Evolutionary conservation across 1,140 invertebrate genomes (phyloP), one percentile per base, ranked within the genome.

Genomic region (Ephestia elutella): DNA sequence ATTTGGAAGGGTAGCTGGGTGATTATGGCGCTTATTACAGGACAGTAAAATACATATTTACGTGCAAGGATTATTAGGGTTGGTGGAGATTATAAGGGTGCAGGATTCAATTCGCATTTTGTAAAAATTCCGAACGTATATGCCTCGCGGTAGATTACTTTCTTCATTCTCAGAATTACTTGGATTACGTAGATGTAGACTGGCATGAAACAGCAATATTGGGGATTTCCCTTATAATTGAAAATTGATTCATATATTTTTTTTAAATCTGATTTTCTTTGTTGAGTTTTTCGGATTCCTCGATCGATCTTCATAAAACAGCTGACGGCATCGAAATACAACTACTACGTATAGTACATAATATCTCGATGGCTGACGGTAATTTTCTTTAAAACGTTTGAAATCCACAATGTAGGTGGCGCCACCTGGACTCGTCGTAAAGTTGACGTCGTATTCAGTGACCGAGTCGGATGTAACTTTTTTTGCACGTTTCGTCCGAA

Each of bases 401-500:
- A 44, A 44, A 44, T 44, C 38, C 15, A 44, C 38, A 44, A 15
- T 44, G 38, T 44, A 44, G 15, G 38, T 15, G 38, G 38, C 38
- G 38, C 38, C 38, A 44, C 10, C 38, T 44, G 38, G 38, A 17
- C 7, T n/a, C 5, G 13, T 17, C 38, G 38, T 44, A 44, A 44
- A 44, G 38, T 44, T 44, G 5, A 44, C 38, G n/a, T 44, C 38
- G 38, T 44, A 44, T 44, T 44, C 38, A 44, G 38, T 44, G 38
- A 44, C 38, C 38, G 38, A 17, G 30, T 32, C 5, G 38, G 13
- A 15, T 44, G 38, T 44, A 44, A 15, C 38, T 44, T 44, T 44
- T 44, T 44, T 44, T 44, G 38, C 38, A 44, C 38, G 38, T 44
- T 15, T 7, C 38, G 3, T 5, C 38, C 38, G n/a, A 44, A 44